Conservation (phyloP, 2,797 vertebrate species). For the Falco naumanni region DNA sequence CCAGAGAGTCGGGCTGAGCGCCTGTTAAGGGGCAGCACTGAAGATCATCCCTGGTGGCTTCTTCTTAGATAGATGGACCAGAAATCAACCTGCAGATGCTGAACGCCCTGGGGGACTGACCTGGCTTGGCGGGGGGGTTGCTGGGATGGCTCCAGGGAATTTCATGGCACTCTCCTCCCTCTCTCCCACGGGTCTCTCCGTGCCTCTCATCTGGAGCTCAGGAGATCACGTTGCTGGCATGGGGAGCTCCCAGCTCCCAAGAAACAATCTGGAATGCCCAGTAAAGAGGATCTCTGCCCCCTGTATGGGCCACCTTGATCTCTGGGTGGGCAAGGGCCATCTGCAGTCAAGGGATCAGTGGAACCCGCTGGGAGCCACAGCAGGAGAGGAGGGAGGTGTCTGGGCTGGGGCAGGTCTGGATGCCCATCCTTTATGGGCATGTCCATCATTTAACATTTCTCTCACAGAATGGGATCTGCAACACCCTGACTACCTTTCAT, state of each 20-base stretch:
- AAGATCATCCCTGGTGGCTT: neutral
- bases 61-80: neutral
- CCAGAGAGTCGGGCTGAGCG: neutral
- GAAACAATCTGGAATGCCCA: neutral
- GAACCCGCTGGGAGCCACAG: neutral
- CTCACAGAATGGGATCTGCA: neutral
- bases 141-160: fast-evolving
- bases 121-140: neutral
- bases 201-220: neutral
- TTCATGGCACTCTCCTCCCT: neutral
- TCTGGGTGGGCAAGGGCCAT: neutral
- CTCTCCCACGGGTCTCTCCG: neutral
- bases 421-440: neutral
- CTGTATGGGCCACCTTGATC: neutral
- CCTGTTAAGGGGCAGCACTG: neutral
- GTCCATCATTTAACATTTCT: neutral
- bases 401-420: neutral
- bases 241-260: neutral
- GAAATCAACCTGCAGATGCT: neutral
- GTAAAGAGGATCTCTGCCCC: fast-evolving
- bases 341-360: neutral
- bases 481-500: neutral
- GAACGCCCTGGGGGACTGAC: neutral
- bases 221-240: neutral
- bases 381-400: fast-evolving